phyloP scores from a whole-genome alignment of 2,113 vertebrate genomes.

The Notothenia rossii region DNA sequence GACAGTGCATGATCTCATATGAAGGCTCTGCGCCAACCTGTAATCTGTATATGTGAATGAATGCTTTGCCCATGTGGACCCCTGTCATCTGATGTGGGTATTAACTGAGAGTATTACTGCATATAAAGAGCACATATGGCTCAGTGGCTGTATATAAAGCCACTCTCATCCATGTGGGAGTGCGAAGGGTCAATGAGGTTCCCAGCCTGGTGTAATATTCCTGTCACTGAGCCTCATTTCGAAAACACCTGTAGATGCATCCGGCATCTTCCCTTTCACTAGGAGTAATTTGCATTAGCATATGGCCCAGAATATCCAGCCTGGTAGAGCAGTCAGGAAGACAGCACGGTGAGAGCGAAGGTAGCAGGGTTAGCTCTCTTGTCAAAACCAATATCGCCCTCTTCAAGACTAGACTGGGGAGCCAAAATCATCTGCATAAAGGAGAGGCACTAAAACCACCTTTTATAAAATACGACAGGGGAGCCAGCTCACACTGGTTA shows the following conservation, averaged over 20 bases:
- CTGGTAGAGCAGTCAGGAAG: conserved; percentile 55
- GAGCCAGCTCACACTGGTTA: conserved; percentile 77
- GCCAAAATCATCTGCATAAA: conserved; percentile 77
- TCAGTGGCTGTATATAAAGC: conserved; percentile 46
- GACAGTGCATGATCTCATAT: conserved; percentile 37
- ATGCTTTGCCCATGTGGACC: conserved; percentile 15
- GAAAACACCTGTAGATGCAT: conserved; percentile 71
- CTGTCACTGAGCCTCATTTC: conserved; percentile 54
- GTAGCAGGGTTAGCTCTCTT: conserved; percentile 72
- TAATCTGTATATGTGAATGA: conserved; percentile 50
- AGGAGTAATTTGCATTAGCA: conserved; percentile 70
- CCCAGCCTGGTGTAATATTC: conserved; percentile 50
- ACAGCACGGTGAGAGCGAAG: conserved; percentile 65
- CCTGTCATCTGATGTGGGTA: conserved; percentile 51
- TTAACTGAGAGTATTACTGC: conserved; percentile 41
- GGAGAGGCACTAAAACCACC: conserved; percentile 78
- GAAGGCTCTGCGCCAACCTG: conserved; percentile 34
- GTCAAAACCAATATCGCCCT: conserved; percentile 79
- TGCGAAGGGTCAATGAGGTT: conserved; percentile 63
- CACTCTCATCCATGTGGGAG: conserved; percentile 40
- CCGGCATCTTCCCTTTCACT: conserved; percentile 49
- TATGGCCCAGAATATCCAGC: conserved; percentile 62
- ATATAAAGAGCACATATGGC: conserved; percentile 48
- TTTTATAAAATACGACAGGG: conserved; percentile 77
- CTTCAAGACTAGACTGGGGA: conserved; percentile 70